Evolutionary conservation across 2,888 invertebrate species (phyloP).

Genomic region (Diploptera punctata): DNA sequence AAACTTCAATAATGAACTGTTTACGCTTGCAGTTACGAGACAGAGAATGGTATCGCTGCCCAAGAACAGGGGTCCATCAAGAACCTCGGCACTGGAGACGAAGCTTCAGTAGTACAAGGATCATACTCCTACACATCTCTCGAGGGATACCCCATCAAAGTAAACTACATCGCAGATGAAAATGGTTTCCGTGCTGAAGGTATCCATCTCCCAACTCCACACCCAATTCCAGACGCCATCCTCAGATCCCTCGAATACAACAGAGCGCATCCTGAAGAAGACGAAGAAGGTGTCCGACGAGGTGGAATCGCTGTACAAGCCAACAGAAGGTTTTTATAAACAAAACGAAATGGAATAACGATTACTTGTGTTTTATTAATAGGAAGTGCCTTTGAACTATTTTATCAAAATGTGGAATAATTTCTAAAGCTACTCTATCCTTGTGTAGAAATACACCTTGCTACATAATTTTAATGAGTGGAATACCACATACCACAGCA

Average conservation of each 20-base stretch:
- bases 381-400: no score
- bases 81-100: slow-evolving; percentile 45
- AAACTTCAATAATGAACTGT: no score
- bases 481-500: no score
- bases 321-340: neutral
- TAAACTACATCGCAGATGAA: slow-evolving; percentile 72
- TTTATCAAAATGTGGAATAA: no score
- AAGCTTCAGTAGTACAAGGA: slow-evolving; percentile 55
- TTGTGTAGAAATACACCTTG: no score
- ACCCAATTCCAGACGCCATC: slow-evolving; percentile 46
- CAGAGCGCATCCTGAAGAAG: slow-evolving; percentile 3
- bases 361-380: no score
- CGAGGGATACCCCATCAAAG: slow-evolving; percentile 67
- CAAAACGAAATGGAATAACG: no score
- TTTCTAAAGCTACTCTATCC: no score
- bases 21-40: slow-evolving; percentile 54
- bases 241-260: slow-evolving; percentile 35
- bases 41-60: slow-evolving; percentile 62
- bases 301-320: neutral
- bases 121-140: slow-evolving; percentile 72
- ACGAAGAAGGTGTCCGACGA: neutral
- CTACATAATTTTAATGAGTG: no score
- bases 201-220: slow-evolving; percentile 44
- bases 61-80: slow-evolving; percentile 57
- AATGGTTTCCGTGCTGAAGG: slow-evolving; percentile 63